Percentiles rank a stretch among this genome's conserved stretches.
These are phyloP conservation scores for Macroglossus sobrinus DNA, from an alignment of 2,113 vertebrate genomes.

Conservation along the genomic window DNA sequence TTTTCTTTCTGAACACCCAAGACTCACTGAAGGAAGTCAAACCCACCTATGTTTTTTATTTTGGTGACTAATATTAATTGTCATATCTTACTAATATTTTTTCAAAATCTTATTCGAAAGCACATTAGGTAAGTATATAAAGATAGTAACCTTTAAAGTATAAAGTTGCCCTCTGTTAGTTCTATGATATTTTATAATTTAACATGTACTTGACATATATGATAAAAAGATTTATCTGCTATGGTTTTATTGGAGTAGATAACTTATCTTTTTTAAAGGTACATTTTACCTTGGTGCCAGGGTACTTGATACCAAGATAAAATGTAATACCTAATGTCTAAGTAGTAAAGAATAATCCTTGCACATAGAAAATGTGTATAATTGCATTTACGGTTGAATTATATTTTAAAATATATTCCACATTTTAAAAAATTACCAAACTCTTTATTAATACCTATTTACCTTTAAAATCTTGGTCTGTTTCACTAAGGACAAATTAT, in stretches of 20 bases:
- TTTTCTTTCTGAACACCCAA: neutral
- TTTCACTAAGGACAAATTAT: neutral
- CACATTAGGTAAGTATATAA: neutral
- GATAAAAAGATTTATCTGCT: slow-evolving; percentile 39
- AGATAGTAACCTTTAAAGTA: slow-evolving; percentile 23
- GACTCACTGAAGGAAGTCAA: neutral
- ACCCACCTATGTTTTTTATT: neutral
- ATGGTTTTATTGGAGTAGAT: slow-evolving; percentile 48
- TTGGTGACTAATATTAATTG: neutral
- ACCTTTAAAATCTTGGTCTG: slow-evolving; percentile 14
- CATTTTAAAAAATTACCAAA: slow-evolving; percentile 44
- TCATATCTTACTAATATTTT: neutral
- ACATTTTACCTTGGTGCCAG: slow-evolving; percentile 24
- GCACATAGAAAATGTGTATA: neutral
- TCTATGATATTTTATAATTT: slow-evolving; percentile 49
- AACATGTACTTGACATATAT: neutral
- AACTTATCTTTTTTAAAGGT: slow-evolving; percentile 37
- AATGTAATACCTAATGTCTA: slow-evolving; percentile 29
- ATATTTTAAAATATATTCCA: slow-evolving; percentile 32
- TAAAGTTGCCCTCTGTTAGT: neutral
- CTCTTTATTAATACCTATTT: slow-evolving; percentile 17
- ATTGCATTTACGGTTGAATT: slow-evolving; percentile 6
- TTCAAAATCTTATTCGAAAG: neutral
- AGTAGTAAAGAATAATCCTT: slow-evolving; percentile 21
- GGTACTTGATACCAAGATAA: slow-evolving; percentile 4